Evolutionary conservation across 2,113 vertebrate genomes (phyloP), one percentile per base, ranked within the genome.

Genomic region (Halichoeres trimaculatus): DNA sequence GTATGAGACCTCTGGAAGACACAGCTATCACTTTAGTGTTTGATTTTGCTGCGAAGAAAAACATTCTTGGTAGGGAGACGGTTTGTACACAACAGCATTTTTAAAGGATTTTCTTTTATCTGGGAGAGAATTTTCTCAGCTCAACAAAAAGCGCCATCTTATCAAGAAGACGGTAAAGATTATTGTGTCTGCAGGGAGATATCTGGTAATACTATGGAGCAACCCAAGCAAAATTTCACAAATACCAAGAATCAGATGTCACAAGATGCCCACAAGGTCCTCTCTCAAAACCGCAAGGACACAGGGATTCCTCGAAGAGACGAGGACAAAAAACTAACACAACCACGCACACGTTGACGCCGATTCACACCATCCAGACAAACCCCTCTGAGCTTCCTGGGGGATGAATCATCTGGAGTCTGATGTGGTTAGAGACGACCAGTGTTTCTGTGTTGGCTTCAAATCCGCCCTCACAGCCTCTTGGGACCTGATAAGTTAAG

Each of bases 361-460:
- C 74, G 41, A 77, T 58, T 58, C 56, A 58, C 53, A n/a, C 30
- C 47, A 76, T 61, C 78, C 70, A 74, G 67, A 83, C 62, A 48
- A 30, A 41, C 35, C 63, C 55, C 71, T 83, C 61, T 57, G 45
- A 78, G 68, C 54, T 69, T 72, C 70, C 51, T 60, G 9, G 0
- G 12, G 12, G 50, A 72, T 85, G 85, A 85, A 20, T 88, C 78
- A 88, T 70, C 38, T 11, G 3, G 11, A 24, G 66, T 80, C 70
- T 85, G 81, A 88, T 89, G 88, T 89, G 86, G 85, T 86, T 85
- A 66, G 69, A 71, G 26, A 35, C 23, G 16, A 80, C 73, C 82
- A 78, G 73, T 48, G 30, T 83, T 87, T 88, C 73, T 48, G 23
- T 78, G 76, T 82, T 78, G 78, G 66, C 41, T 73, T 34, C 16